These are phyloP conservation scores for Pilophorus perplexus DNA, from an alignment of 2,888 invertebrate species.

Conservation along the genomic window DNA sequence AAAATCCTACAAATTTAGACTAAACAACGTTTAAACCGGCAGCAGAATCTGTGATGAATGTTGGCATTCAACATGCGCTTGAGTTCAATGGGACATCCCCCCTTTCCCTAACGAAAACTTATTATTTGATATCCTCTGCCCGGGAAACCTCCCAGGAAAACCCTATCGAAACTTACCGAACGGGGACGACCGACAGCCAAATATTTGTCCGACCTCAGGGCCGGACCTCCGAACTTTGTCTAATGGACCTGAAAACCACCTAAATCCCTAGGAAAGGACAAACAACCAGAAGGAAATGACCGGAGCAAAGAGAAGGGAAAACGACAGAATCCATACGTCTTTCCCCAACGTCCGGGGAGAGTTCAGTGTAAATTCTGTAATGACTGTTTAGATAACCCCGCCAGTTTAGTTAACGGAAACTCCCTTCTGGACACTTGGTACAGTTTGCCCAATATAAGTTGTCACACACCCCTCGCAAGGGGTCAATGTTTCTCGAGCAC, in stretches of 20 bases:
- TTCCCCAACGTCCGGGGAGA: constrained; percentile 11
- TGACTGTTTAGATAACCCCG: constrained; percentile 43
- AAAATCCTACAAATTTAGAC: too few species aligned
- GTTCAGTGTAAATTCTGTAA: constrained; percentile 45
- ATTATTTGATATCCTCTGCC: too few species aligned
- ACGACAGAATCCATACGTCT: constrained; percentile 19
- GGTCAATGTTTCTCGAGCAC: constrained; percentile 31
- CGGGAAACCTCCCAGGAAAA: too few species aligned
- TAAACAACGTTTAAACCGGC: too few species aligned
- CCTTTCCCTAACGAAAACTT: too few species aligned
- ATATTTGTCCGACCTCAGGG: constrained; percentile 12
- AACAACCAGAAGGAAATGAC: constrained; percentile 21
- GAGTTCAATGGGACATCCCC: too few species aligned
- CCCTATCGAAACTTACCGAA: not conserved
- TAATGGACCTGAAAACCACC: not conserved
- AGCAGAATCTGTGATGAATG: too few species aligned
- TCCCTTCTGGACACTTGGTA: constrained; percentile 3
- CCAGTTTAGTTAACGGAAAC: constrained; percentile 21
- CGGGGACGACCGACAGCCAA: not conserved
- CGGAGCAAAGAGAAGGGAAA: constrained; percentile 31
- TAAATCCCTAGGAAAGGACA: constrained; percentile 25
- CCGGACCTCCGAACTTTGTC: constrained; percentile 11
- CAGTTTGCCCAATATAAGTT: constrained; percentile 38
- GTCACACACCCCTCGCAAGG: constrained; percentile 3
- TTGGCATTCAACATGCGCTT: too few species aligned